Base-by-base conservation (phyloP, 2,113 vertebrate genomes). In the Polypterus senegalus region DNA sequence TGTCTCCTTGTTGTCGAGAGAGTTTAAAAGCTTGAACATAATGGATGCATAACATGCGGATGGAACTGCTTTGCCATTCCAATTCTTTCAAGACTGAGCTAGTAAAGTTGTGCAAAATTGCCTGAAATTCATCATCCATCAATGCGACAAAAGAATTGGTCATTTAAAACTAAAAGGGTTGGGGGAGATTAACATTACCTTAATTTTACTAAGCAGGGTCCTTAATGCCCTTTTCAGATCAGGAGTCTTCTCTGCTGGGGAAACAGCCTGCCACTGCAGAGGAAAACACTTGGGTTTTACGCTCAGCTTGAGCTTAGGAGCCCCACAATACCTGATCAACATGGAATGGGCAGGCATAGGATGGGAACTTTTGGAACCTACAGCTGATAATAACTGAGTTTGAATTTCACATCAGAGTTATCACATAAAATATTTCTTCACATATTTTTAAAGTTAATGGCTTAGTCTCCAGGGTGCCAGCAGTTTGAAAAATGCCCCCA, bases 141-240 rank as follows among this genome's bases (percentile, higher is more conserved):
- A 8, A 10, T 52, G 51, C 27, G 51, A 52, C 51, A 8, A 8
- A 7, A 52, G 51, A 52, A 52, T 10, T 52, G 51, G 10, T 52
- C 51, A 52, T 27, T 27, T 52, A 52, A 52, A 3, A 52, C 7
- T 58, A 9, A 7, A 4, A 45, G 8, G n/a, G 56, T n/a, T 27
- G 3, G 3, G 56, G 56, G 56, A 8, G 56, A 45, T 63, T 64
- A 68, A 78, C 74, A 67, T 88, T 88, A 88, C 86, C 86, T 88
- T 88, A 81, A 86, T 86, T 71, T 88, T 88, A 88, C 84, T 88
- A 85, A 88, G 86, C 73, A 88, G 79, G 73, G 79, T 86, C 86
- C 86, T 81, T 83, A 88, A 84, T 66, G 86, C 86, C 77, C 86
- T 84, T 86, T 88, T 88, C 82, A 86, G 81, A 81, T 88, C 86